phyloP scores from a whole-genome alignment of 2,888 invertebrate genomes.

The Andricus curvator region DNA sequence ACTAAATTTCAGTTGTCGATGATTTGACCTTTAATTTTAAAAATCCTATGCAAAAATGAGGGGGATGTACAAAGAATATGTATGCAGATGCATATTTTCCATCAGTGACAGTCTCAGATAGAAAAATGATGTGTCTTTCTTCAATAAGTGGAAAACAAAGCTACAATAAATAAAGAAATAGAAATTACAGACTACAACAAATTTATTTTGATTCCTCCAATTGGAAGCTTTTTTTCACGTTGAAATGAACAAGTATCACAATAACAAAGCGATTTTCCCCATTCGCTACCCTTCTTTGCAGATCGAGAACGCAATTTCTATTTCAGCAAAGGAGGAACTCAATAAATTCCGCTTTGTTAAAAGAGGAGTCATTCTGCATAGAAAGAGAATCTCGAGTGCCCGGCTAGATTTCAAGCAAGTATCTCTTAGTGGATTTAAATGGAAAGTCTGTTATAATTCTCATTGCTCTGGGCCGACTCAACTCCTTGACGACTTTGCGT shows the following conservation, averaged over 20 bases:
- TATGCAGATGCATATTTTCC: too few relatives aligned
- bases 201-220: background rate
- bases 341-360: constrained; percentile 59
- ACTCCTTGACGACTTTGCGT: constrained; percentile 26
- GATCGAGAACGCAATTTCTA: constrained; percentile 1
- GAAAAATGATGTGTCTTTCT: too few relatives aligned
- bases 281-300: too few relatives aligned
- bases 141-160: too few relatives aligned
- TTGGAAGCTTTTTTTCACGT: background rate
- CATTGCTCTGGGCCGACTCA: constrained; percentile 6
- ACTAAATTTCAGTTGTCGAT: too few relatives aligned
- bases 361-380: constrained; percentile 54
- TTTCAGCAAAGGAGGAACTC: constrained; percentile 39
- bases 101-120: too few relatives aligned
- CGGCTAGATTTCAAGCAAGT: constrained; percentile 34
- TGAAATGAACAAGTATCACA: constrained; percentile 5
- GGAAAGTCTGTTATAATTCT: constrained; percentile 6
- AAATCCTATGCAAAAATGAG: too few relatives aligned
- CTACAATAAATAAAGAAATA: too few relatives aligned
- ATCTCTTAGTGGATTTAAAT: constrained; percentile 32
- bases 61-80: too few relatives aligned
- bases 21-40: too few relatives aligned
- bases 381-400: constrained; percentile 55
- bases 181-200: background rate
- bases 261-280: constrained; percentile 9